Percentiles rank a stretch among this genome's conserved stretches.
phyloP scores from a whole-genome alignment of 2,888 invertebrate genomes.

The Perizoma flavofasciatum region DNA sequence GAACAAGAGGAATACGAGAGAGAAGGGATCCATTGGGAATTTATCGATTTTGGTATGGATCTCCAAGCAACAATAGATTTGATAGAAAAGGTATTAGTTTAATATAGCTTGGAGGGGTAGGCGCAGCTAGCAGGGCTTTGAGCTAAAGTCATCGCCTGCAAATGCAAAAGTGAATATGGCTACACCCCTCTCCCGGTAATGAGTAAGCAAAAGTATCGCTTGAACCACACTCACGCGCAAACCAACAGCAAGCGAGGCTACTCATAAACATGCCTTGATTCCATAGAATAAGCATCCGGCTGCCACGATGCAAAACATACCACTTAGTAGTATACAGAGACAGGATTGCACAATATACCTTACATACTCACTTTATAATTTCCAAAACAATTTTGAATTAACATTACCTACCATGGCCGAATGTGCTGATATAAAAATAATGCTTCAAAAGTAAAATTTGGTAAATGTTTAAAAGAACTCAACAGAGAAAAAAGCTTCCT shows the following conservation, averaged over 20 bases:
- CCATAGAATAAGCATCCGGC: slow-evolving; percentile 45
- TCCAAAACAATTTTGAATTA: slow-evolving; percentile 12
- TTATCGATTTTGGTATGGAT: slow-evolving; percentile 98
- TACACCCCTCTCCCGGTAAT: slow-evolving; percentile 52
- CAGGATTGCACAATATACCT: slow-evolving; percentile 35
- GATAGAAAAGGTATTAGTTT: slow-evolving; percentile 91
- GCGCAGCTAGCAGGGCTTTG: slow-evolving; percentile 66
- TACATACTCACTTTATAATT: slow-evolving; percentile 13
- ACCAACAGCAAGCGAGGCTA: slow-evolving; percentile 48
- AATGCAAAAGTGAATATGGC: slow-evolving; percentile 56
- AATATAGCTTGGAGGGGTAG: slow-evolving; percentile 59
- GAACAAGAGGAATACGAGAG: slow-evolving; percentile 98
- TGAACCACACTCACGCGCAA: slow-evolving; percentile 49
- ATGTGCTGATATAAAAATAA: slow-evolving; percentile 22
- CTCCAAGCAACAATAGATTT: slow-evolving; percentile 95
- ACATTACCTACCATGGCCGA: slow-evolving; percentile 10
- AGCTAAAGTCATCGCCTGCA: slow-evolving; percentile 63
- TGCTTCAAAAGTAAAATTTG: slow-evolving; percentile 21
- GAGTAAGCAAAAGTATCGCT: slow-evolving; percentile 52
- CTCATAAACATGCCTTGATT: slow-evolving; percentile 39
- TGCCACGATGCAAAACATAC: slow-evolving; percentile 44
- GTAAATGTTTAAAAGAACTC: slow-evolving; percentile 3
- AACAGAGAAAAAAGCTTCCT: slow-evolving; percentile 10
- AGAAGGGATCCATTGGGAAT: slow-evolving; percentile 95
- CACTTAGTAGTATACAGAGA: slow-evolving; percentile 30